Percentiles rank a stretch among this genome's conserved stretches.
These are phyloP conservation scores for Microtus obscurus DNA, from an alignment of 2,797 vertebrate genomes.

Conservation along the genomic window DNA sequence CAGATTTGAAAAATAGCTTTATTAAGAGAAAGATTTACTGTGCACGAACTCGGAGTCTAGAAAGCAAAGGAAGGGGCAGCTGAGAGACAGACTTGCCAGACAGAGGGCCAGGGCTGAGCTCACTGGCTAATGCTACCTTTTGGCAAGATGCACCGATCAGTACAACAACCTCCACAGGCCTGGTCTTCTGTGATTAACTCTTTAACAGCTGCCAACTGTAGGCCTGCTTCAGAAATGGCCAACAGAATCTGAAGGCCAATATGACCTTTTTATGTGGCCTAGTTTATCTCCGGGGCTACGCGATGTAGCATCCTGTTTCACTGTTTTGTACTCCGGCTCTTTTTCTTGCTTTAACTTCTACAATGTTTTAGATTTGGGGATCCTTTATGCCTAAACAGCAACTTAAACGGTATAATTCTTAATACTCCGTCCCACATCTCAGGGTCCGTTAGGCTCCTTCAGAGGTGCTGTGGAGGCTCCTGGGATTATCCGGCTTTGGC, in stretches of 20 bases:
- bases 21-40: conserved; percentile 77
- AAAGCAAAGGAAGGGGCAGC: conserved; percentile 52
- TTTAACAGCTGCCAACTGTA: neutral
- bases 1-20: conserved; percentile 80
- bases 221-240: neutral
- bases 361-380: neutral
- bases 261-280: neutral
- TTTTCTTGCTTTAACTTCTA: neutral
- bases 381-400: neutral
- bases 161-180: neutral
- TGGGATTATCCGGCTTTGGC: neutral
- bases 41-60: conserved; percentile 49
- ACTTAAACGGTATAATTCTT: neutral
- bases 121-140: conserved; percentile 55
- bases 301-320: neutral
- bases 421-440: neutral
- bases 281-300: neutral
- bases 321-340: neutral
- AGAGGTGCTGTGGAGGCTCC: neutral
- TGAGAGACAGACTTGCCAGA: conserved; percentile 66
- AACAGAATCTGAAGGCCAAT: neutral
- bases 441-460: neutral
- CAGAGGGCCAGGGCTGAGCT: conserved; percentile 45
- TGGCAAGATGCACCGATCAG: conserved; percentile 53
- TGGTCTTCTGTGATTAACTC: neutral